These are phyloP conservation scores for Neelides folsomi DNA, from an alignment of 2,888 invertebrate species.

Conservation along the genomic window DNA sequence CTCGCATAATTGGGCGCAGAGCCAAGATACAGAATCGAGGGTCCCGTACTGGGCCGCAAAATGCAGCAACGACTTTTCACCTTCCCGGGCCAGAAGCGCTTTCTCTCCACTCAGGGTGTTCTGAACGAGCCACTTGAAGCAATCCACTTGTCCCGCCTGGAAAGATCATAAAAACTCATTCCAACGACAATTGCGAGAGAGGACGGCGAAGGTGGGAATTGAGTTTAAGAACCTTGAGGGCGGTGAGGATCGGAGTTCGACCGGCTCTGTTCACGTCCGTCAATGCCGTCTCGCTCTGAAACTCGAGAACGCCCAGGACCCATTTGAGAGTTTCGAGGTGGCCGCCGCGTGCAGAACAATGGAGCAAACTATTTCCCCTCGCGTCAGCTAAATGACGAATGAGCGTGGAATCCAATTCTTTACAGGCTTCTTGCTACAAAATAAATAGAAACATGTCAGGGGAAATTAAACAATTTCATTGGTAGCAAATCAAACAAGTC, in stretches of 20 bases:
- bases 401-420: constrained; percentile 36
- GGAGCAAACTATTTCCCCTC: constrained; percentile 37
- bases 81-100: constrained; percentile 34
- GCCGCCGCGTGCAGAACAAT: constrained; percentile 36
- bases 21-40: constrained; percentile 29
- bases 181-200: neutral
- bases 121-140: constrained; percentile 37
- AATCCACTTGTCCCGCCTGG: constrained; percentile 36
- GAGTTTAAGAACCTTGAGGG: constrained; percentile 35
- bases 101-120: constrained; percentile 35
- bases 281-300: constrained; percentile 36
- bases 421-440: constrained; percentile 35
- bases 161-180: constrained; percentile 4
- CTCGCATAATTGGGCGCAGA: constrained; percentile 20
- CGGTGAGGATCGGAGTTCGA: constrained; percentile 36
- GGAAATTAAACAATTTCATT: constrained; percentile 7
- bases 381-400: constrained; percentile 38
- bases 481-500: no score
- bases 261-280: constrained; percentile 38
- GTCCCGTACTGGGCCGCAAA: constrained; percentile 37
- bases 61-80: constrained; percentile 36
- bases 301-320: constrained; percentile 35
- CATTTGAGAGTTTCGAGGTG: constrained; percentile 36
- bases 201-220: neutral
- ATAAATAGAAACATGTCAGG: no score